Base-by-base conservation (phyloP, 1,140 invertebrate genomes). In the Macrocentrus cingulum region DNA sequence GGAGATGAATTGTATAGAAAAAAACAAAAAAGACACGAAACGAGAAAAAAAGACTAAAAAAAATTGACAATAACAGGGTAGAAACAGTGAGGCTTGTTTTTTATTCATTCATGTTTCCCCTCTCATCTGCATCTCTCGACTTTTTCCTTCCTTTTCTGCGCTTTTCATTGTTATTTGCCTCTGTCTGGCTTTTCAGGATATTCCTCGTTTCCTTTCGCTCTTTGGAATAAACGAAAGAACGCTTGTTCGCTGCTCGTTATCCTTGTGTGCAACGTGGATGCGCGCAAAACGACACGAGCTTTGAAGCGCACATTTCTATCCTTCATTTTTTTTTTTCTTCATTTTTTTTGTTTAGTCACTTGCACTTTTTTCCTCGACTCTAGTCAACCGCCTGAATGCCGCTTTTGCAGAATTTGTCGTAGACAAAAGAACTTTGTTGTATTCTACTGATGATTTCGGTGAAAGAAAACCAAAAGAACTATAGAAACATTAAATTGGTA, bases 151-250 rank as follows among this genome's bases (percentile, higher is more conserved):
- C 36, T 34, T 46, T 46, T 46, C 18, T 18, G 4, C 29, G 2
- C 15, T 23, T 48, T 49, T 37, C 25, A 20, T 48, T 13, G 8
- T 41, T 32, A 22, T 50, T 50, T 34, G 18, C 16, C 23, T 37
- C n/a, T n/a, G n/a, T 37, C 39, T 25, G 42, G 6, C 18, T 29
- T 29, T 55, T 29, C 15, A 37, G 13, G 34, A 22, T 48, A 37
- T 44, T 55, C 23, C 29, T 32, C 25, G 7, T 45, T 55, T 44
- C 29, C 23, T 15, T 55, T 45, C 42, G 3, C 29, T 16, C 29
- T 55, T 45, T 11, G 29, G 25, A n/a, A 49, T 49, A 34, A 49
- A 32, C 29, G 46, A 49, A 49, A 49, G 46, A 49, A 49, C 29
- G 36, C 15, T 6, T 15, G 46, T 49, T 32, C 20, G 46, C 46